Evolutionary conservation across 2,888 invertebrate genomes (phyloP), one percentile per base, ranked within the genome.

Genomic region (Drosophila vallismaia): DNA sequence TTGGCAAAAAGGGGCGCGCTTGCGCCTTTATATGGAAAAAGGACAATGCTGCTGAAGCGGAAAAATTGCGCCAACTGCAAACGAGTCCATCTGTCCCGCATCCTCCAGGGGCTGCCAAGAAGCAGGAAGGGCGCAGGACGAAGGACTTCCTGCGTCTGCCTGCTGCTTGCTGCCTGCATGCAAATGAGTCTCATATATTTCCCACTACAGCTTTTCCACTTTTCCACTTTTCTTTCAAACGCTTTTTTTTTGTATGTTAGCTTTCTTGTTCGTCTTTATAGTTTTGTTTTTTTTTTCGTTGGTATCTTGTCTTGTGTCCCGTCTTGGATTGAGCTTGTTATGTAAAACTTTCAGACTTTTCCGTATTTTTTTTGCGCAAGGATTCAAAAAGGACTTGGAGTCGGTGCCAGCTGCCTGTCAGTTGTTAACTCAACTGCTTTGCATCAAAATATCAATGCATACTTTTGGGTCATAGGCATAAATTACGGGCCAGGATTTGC

Each of bases 401-500:
- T 26, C 45, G 45, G 40, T 55, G 63, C 50, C 63, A 62, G 63
- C 71, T 64, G 64, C 40, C 75, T 79, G 77, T 45, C 67, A 75
- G 74, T 85, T 85, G 79, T 75, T 75, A 71, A 79, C 75, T 82
- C 77, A 77, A 79, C 84, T 80, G 74, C 63, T 83, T 83, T 80
- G 81, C 80, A 80, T 80, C 78, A 64, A 83, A 78, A 83, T 80
- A 80, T 80, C 84, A 83, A 80, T 83, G 81, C 76, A 78, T 69
- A 71, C 49, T 58, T 53, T 42, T 49, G 54, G 44, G 62, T 14
- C 64, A 66, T 67, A 70, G 79, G 81, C 81, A 85, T 81, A 85
- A 82, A 82, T 85, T 81, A 82, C 66, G 12, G 51, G 44, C 49
- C 33, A 53, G 63, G 73, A 75, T 71, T 71, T 71, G 63, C 44